Evolutionary conservation across 23 tunicate species (phyloP), one percentile per base, ranked within the genome.

Genomic region (Clavelina lepadiformis): DNA sequence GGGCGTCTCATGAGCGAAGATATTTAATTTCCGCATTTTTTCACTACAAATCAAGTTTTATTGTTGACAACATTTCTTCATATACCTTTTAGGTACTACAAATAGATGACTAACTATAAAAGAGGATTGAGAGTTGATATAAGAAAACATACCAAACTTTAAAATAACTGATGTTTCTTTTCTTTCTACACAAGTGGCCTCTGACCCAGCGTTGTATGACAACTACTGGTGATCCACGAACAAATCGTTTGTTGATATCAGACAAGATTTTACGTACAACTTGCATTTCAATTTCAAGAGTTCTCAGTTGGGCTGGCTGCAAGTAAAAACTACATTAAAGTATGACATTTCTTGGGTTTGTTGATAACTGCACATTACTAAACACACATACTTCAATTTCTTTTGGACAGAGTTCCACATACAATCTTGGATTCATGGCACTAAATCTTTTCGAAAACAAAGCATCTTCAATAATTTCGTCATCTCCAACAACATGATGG

Each of bases 391-490:
- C 78, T 65, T 51, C 86, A 47, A 28, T 65, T 71, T 86, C 83
- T 57, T 77, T 86, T 2, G 95, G 95, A 38, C 95, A 86, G 0
- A 86, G 73, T 35, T 86, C 95, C 53, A 86, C 71, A 35, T 26
- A 58, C 8, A 89, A 58, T 3, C 52, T 21, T 38, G 97, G 83
- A 62, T 81, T 79, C 34, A 59, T 11, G 1, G 89, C 69, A 2
- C 13, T 33, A 35, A 89, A 89, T 13, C 72, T 59, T 26, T 67
- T 78, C 7, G 78, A 76, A 46, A 81, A 81, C 1, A 53, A 28
- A 51, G 89, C 79, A 69, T 89, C 97, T 46, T 89, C 97, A 6
- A 89, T 89, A 26, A 89, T 81, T 75, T 89, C 97, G 3, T 81
- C 88, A 65, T 89, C 97, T 0, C 71, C 74, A 35, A 89, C 56